Percentiles rank a stretch among this genome's conserved stretches.
These are phyloP conservation scores for Andinoacara biseriatus DNA, from an alignment of 2,113 vertebrate genomes.

Conservation along the genomic window DNA sequence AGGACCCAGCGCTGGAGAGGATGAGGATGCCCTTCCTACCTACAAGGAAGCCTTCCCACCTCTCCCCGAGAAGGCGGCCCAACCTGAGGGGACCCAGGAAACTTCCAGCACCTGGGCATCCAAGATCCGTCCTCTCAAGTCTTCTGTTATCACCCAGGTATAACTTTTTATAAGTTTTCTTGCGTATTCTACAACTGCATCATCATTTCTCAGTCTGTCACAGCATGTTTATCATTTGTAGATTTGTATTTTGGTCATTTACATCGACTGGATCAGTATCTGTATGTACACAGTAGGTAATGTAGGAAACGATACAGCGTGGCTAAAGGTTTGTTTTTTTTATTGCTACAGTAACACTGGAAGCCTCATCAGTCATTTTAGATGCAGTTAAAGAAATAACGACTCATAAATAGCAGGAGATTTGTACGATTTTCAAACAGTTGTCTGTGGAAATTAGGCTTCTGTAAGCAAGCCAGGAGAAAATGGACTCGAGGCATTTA, in stretches of 20 bases:
- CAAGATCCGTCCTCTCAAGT: conserved; percentile 96
- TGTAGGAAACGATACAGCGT: too few relatives aligned
- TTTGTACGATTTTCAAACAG: neutral
- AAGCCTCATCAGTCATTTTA: neutral
- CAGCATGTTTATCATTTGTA: neutral
- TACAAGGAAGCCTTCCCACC: conserved; percentile 99
- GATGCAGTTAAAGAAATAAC: neutral
- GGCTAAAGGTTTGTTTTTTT: too few relatives aligned
- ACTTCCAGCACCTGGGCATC: conserved; percentile 89
- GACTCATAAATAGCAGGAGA: neutral
- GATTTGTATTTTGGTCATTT: too few relatives aligned
- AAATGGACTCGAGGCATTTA: neutral
- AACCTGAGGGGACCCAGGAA: conserved; percentile 89
- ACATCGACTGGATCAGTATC: too few relatives aligned
- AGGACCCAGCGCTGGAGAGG: conserved; percentile 87
- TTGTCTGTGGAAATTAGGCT: neutral
- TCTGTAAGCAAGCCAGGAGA: neutral
- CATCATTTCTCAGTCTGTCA: neutral
- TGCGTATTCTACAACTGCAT: neutral
- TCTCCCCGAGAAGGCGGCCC: conserved; percentile 93
- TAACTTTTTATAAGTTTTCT: neutral
- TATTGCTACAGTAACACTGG: neutral
- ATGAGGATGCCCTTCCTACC: conserved; percentile 95
- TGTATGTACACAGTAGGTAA: too few relatives aligned
- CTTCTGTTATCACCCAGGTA: conserved; percentile 99